These are phyloP conservation scores for Ardeotis arabs DNA, from an alignment of 2,113 vertebrate species.

Conservation along the genomic window DNA sequence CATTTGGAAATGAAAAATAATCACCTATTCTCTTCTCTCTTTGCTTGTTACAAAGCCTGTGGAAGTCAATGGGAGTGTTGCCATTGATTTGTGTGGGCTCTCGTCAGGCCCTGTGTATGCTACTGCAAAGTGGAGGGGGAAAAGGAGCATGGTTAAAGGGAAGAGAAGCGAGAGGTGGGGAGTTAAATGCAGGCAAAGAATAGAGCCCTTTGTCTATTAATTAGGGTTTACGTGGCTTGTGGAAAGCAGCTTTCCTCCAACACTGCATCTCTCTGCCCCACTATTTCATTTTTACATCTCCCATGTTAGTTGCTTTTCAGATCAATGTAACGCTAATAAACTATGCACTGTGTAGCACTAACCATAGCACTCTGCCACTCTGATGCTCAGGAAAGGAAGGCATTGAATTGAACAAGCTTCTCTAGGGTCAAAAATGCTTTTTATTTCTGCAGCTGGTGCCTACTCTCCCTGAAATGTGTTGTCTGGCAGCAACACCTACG, in stretches of 20 bases:
- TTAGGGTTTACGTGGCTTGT: conserved; percentile 71
- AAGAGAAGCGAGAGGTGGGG: conserved; percentile 19
- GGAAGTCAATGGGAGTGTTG: conserved; percentile 3
- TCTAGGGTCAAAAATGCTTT: neutral
- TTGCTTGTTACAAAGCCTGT: neutral
- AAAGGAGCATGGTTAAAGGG: neutral
- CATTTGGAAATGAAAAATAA: conserved; percentile 15
- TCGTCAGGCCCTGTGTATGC: neutral
- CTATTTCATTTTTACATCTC: conserved; percentile 51
- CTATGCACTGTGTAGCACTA: neutral
- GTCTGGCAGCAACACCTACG: neutral
- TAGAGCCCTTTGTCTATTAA: conserved; percentile 66
- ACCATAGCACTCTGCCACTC: neutral
- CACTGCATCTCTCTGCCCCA: conserved; percentile 54
- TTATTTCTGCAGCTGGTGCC: neutral
- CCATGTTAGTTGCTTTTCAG: neutral
- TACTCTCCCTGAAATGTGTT: neutral
- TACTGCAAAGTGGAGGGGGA: neutral
- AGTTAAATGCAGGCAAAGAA: conserved; percentile 38
- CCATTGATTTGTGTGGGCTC: conserved; percentile 38
- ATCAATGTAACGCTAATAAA: neutral
- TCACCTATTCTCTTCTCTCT: conserved; percentile 14
- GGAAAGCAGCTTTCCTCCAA: conserved; percentile 67
- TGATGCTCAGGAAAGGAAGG: neutral
- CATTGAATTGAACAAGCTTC: neutral